Conservation (phyloP, 2,888 invertebrate species). For the Crioceris asparagi region DNA sequence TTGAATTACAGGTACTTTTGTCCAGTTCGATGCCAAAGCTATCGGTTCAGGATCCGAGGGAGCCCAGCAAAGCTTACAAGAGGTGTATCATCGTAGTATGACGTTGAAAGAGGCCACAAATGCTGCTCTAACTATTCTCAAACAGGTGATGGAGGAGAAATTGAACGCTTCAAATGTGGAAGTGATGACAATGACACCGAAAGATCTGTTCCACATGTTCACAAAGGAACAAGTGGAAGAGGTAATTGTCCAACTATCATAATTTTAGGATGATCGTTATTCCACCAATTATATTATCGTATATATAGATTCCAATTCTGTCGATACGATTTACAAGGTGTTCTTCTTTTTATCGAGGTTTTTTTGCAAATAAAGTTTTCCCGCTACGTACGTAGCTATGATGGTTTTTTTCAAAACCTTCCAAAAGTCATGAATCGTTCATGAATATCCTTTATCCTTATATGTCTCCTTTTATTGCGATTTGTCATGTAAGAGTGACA, state of each 20-base stretch:
- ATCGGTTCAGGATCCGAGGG: constrained; percentile 99
- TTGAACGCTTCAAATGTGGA: constrained; percentile 94
- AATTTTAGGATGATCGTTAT: no score
- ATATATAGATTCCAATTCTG: no score
- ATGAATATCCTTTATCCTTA: no score
- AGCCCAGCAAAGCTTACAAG: constrained; percentile 86
- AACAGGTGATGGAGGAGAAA: constrained; percentile 99
- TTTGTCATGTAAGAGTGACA: no score
- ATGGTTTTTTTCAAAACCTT: no score
- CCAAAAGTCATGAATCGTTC: no score
- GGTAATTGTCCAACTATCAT: constrained; percentile 52
- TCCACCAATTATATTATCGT: no score
- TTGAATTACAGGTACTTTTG: constrained; percentile 85
- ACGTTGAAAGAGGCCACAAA: constrained; percentile 88
- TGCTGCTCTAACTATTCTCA: constrained; percentile 82
- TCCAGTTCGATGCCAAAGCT: constrained; percentile 96
- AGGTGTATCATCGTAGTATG: constrained; percentile 74
- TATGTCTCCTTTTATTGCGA: no score
- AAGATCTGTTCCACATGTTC: constrained; percentile 78
- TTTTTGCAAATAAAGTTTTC: no score
- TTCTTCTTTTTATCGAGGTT: no score
- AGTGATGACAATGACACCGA: constrained; percentile 87
- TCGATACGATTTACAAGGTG: no score
- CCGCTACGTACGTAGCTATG: no score
- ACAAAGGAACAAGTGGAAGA: constrained; percentile 82